Evolutionary conservation across 2,797 vertebrate species (phyloP).

Genomic region (Enoplosus armatus): DNA sequence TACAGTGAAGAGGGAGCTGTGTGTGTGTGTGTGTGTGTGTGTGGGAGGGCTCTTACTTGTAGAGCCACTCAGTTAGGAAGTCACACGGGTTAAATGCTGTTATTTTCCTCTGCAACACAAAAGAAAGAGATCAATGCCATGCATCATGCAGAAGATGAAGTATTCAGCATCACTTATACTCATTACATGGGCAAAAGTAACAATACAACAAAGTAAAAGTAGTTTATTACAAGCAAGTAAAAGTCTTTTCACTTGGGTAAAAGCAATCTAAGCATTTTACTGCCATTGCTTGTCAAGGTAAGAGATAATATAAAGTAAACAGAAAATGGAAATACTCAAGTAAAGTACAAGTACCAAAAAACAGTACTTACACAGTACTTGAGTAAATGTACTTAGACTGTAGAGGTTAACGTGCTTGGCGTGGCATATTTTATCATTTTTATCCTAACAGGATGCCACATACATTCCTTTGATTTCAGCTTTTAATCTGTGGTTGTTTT

Average conservation of each 20-base stretch:
- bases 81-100: slow-evolving; percentile 92
- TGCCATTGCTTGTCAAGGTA: neutral
- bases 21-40: neutral
- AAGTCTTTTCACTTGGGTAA: neutral
- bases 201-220: neutral
- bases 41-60: slow-evolving; percentile 89
- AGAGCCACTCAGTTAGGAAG: slow-evolving; percentile 93
- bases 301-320: neutral
- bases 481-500: neutral
- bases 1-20: neutral
- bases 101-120: slow-evolving; percentile 86
- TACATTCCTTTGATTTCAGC: neutral
- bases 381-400: too few species aligned
- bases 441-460: neutral
- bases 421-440: too few species aligned
- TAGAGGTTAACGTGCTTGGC: too few species aligned
- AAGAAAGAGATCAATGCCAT: neutral
- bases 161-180: neutral
- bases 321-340: neutral
- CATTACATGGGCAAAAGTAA: neutral
- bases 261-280: neutral
- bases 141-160: neutral
- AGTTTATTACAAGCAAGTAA: neutral
- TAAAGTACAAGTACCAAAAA: neutral
- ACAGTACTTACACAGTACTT: neutral